Evolutionary conservation across 2,797 vertebrate species (phyloP), one percentile per base, ranked within the genome.

Genomic region (Scolopax rusticola): DNA sequence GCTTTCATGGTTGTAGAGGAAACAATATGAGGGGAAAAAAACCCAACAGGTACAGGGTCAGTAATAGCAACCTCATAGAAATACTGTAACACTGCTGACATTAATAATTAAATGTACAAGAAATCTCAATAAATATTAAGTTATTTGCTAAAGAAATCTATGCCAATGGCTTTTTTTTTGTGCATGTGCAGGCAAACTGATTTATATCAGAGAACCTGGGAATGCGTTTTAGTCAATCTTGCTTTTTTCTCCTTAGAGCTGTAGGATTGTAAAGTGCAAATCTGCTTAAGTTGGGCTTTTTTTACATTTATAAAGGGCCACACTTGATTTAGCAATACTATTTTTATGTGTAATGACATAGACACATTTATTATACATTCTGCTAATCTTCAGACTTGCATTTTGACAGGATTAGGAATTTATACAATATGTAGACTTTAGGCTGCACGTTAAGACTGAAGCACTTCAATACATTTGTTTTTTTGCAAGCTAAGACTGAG

Each of bases 91-190:
- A 98, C 97, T 98, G 97, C 91, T 97, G 94, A 41, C 97, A 98
- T 99, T 98, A 99, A 99, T 99, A 98, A 99, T 99, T 99, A 98
- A 99, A 96, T 94, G 95, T 97, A 98, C 96, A 95, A 92, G 95
- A 95, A 96, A 94, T 85, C 71, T 94, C 95, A 95, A 92, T 87
- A 95, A 97, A 95, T 84, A 97, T 84, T 94, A 97, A 95, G 96
- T 81, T 93, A 91, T 89, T 95, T 95, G 73, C 81, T 94, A 69
- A 65, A 87, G 64, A 93, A 92, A 89, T 65, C 80, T 84, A 65
- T 94, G 82, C 47, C 88, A 84, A 96, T 98, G 95, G 97, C 96
- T 97, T 98, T 96, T 85, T 12, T 96, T 83, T 8, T 80, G 36
- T 75, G 33, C 23, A 89, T 94, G 94, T 97, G 83, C 68, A 96